Conservation (phyloP, 2,888 invertebrate species). For the Protophormia terraenovae region DNA sequence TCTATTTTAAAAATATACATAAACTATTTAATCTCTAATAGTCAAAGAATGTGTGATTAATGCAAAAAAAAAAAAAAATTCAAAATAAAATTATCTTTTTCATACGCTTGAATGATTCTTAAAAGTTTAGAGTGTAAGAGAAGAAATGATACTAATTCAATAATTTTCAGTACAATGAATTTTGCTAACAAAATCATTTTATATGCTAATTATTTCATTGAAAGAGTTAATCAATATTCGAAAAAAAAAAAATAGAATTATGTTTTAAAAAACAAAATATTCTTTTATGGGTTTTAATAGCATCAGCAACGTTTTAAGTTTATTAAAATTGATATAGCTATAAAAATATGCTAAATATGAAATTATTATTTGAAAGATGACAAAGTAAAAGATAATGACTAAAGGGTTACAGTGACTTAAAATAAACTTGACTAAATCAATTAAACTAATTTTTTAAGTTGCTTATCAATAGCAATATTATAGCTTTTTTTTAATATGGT, state of each 20-base stretch:
- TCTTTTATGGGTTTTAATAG: not conserved
- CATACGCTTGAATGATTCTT: slow-evolving; percentile 20
- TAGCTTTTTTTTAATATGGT: too few relatives aligned
- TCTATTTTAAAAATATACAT: not conserved
- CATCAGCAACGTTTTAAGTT: too few relatives aligned
- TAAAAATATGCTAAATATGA: not conserved
- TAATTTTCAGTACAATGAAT: slow-evolving; percentile 18
- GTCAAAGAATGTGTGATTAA: slow-evolving; percentile 2
- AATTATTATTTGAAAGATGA: too few relatives aligned
- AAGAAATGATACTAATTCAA: not conserved
- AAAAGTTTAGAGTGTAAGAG: not conserved
- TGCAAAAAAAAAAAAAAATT: not conserved
- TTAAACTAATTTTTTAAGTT: too few relatives aligned
- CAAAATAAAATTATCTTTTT: slow-evolving; percentile 34
- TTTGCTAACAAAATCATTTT: slow-evolving; percentile 6
- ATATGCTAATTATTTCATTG: slow-evolving; percentile 22
- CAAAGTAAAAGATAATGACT: too few relatives aligned
- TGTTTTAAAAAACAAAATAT: too few relatives aligned
- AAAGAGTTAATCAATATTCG: not conserved
- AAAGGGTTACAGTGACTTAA: too few relatives aligned
- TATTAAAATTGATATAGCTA: too few relatives aligned
- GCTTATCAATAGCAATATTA: too few relatives aligned
- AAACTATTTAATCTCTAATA: not conserved
- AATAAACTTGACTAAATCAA: too few relatives aligned
- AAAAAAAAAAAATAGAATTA: not conserved